Evolutionary conservation across 2,113 vertebrate genomes (phyloP), one percentile per base, ranked within the genome.

Genomic region (Coptodon rendalli): DNA sequence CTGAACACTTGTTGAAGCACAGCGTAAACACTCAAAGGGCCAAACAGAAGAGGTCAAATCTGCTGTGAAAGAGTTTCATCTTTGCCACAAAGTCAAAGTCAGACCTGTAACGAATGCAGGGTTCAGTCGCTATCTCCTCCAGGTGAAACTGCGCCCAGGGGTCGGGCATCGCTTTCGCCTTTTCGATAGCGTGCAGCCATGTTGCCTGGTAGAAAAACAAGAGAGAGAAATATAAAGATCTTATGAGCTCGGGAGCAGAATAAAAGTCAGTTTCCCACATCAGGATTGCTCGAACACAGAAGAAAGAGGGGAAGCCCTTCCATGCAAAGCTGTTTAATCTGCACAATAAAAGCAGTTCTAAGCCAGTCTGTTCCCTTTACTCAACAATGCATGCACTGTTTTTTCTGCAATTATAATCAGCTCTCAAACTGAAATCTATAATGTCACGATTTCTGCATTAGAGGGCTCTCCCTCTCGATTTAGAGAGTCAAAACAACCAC

Each of bases 81-180:
- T 63, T 6, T 66, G 6, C 45, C 34, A 38, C 53, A 1, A 3
- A 19, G 24, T 45, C 48, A 6, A 48, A 48, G 11, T 63, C 78
- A 3, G 81, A 99, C 99, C 99, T 99, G 97, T 98, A 98, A 68
- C 99, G 97, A 16, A 93, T 95, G 66, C 98, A 99, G 1, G 94
- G 89, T 4, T 99, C 98, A 0, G 97, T 98, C 91, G 97, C 93
- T 7, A 98, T 91, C 1, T 99, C 97, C 92, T 99, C 99, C 61
- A 99, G 95, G 45, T 99, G 99, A 86, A 99, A 99, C 91, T 99
- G 96, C 0, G 98, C 98, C 99, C 99, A 99, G 1, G 99, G 98
- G 94, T 99, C 99, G 2, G 99, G 98, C 98, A 98, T 98, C 68
- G 97, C 96, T 91, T 97, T 98, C 61, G 99, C 99, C 88, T 99